A percentile compares a stretch with the other conserved stretches of the same genome.
phyloP scores from a whole-genome alignment of 2,113 vertebrate species.

The Colius striatus region DNA sequence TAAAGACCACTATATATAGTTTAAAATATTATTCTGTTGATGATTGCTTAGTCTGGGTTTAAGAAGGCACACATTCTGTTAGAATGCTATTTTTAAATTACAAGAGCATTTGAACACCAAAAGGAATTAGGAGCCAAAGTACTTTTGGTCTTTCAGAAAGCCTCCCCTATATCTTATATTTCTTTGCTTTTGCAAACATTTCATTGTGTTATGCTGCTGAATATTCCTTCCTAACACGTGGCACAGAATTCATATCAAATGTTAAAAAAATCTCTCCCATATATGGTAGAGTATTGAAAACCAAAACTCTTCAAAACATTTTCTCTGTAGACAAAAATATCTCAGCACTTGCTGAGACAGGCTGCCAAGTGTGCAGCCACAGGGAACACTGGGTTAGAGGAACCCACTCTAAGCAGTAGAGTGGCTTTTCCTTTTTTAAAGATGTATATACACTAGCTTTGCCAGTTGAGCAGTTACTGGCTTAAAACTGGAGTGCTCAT shows the following conservation, averaged over 20 bases:
- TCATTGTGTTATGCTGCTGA: conserved; percentile 9
- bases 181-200: background rate
- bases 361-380: conserved; percentile 58
- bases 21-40: background rate
- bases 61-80: background rate
- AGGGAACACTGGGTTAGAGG: conserved; percentile 10
- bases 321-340: conserved; percentile 64
- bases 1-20: background rate
- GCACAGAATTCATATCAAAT: conserved; percentile 48
- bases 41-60: background rate
- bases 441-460: background rate
- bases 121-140: background rate
- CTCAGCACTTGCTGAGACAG: conserved; percentile 13
- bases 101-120: background rate
- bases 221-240: conserved; percentile 4
- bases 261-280: conserved; percentile 56
- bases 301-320: conserved; percentile 52
- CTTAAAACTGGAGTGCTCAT: background rate
- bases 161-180: background rate
- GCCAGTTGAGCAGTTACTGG: background rate
- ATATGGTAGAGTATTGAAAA: conserved; percentile 62
- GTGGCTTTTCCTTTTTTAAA: conserved; percentile 16
- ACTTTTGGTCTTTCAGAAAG: background rate
- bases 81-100: background rate
- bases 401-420: background rate